Evolutionary conservation across 2,797 vertebrate genomes (phyloP).

Genomic region (Buphagus erythrorhynchus): DNA sequence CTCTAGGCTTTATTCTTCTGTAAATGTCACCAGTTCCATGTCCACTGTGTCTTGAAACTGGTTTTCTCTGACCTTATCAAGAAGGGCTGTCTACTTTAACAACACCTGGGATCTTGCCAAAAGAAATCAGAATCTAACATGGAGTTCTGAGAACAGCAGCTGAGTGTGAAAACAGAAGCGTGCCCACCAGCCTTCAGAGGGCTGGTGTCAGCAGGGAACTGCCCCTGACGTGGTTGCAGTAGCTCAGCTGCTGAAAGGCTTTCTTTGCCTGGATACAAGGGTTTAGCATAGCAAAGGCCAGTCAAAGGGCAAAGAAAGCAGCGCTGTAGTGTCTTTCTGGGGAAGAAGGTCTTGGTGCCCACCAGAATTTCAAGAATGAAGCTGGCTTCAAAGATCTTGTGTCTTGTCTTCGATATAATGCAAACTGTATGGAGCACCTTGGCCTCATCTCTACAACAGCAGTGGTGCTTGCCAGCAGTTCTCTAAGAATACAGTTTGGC

Average conservation of each 20-base stretch:
- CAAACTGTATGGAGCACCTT: rapidly evolving
- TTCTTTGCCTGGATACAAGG: background rate
- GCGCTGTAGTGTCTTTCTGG: background rate
- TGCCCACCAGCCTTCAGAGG: background rate
- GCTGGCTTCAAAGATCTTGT: background rate
- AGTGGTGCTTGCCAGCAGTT: background rate
- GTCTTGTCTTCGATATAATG: background rate
- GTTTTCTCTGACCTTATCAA: constrained; percentile 43
- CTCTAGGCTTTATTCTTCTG: background rate
- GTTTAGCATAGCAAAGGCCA: background rate
- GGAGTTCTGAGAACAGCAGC: background rate
- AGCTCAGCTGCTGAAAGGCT: background rate
- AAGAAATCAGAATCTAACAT: background rate
- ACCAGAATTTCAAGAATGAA: background rate
- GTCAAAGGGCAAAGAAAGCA: background rate
- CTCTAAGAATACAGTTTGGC: background rate
- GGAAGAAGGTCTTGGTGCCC: background rate
- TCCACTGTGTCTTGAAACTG: background rate
- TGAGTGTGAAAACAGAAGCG: background rate
- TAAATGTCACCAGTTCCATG: constrained; percentile 19
- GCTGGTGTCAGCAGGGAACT: background rate
- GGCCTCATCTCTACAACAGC: background rate
- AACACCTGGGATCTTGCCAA: constrained; percentile 22
- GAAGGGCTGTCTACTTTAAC: background rate
- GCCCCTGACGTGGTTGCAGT: rapidly evolving